Evolutionary conservation across 2,888 invertebrate species (phyloP), one percentile per base, ranked within the genome.

Genomic region (Ennomos erosarius): DNA sequence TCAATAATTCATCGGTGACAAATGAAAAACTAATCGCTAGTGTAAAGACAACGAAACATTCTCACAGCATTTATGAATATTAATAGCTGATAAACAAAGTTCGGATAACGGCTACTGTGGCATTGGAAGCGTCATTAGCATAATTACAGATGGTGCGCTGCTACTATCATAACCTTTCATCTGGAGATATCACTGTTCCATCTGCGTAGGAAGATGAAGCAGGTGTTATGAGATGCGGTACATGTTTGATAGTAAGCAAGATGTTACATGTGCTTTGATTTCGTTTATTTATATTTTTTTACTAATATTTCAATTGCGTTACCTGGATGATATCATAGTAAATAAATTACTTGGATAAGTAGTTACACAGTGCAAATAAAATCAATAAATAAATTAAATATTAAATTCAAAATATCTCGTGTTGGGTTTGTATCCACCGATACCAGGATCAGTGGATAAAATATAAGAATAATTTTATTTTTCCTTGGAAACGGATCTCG

Each of bases 51-150:
- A 67, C 51, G 44, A 60, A 63, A 50, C 53, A 65, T 69, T 69
- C 67, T 67, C 67, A 57, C 65, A 65, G 65, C 64, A 59, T 68
- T 67, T 69, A 69, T 67, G 69, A 67, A 69, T 69, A 69, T 69
- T 67, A 65, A 67, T 60, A 47, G 54, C 33, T 60, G 58, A 64
- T 67, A 69, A 69, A 69, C 67, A 67, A 67, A 62, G 62, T 65
- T 64, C 62, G 64, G 60, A 62, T 67, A 69, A 69, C 67, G 62
- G 69, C 67, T 69, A 69, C 69, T 59, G 69, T 64, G 63, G 67
- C 55, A 65, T 65, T 64, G 65, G 51, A 53, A 53, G 60, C 44
- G 56, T 59, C 34, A 67, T 69, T 67, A 57, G 67, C 69, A 69
- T 69, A 69, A 69, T 67, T 55, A 60, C 54, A 33, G 44, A 48